Evolutionary conservation across 2,888 invertebrate species (phyloP).

Genomic region (Acrobasis consociella): DNA sequence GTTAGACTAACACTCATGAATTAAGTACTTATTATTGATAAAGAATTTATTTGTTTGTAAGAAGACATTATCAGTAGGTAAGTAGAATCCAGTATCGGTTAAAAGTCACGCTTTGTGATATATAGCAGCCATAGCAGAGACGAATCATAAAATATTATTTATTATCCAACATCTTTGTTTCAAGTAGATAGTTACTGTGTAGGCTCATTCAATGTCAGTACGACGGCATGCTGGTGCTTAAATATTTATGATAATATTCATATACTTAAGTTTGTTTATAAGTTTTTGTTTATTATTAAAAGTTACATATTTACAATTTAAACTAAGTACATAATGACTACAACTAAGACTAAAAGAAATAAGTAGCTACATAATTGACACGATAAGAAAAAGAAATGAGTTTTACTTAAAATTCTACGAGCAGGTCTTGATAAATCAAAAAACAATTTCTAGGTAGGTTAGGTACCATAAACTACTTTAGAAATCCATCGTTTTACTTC

Average conservation of each 20-base stretch:
- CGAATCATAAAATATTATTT: neutral
- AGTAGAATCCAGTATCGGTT: conserved; percentile 2
- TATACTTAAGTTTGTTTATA: too few species aligned
- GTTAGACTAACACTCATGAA: neutral
- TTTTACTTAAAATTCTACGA: too few species aligned
- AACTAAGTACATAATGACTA: too few species aligned
- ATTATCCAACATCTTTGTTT: neutral
- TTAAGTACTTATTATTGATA: neutral
- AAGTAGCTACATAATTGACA: too few species aligned
- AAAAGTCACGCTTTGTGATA: conserved; percentile 4
- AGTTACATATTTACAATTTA: too few species aligned
- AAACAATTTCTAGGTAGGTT: too few species aligned
- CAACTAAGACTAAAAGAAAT: too few species aligned
- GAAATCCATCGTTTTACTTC: too few species aligned
- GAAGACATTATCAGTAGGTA: conserved; percentile 2
- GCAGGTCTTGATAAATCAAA: too few species aligned
- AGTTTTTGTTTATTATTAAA: too few species aligned
- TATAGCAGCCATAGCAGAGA: neutral
- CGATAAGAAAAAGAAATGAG: too few species aligned
- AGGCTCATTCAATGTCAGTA: neutral
- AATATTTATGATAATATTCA: neutral
- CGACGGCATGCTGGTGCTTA: neutral
- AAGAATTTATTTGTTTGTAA: conserved; percentile 14
- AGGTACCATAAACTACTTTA: too few species aligned
- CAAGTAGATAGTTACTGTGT: neutral